These are phyloP conservation scores for Stercorarius parasiticus DNA, from an alignment of 2,113 vertebrate species.

Conservation along the genomic window DNA sequence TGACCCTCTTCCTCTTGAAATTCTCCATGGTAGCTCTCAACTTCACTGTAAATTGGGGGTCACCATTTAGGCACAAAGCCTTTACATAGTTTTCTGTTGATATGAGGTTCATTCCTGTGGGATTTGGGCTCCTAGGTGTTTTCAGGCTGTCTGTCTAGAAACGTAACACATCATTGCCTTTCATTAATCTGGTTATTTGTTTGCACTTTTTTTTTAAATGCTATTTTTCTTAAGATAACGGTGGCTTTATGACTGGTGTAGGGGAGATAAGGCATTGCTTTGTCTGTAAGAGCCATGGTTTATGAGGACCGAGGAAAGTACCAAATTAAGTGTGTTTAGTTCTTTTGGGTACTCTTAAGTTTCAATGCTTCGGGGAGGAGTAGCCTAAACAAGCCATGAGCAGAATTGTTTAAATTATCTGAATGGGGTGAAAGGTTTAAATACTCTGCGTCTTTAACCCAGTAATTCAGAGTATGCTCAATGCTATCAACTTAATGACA, in stretches of 20 bases:
- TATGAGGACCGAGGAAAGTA: background rate
- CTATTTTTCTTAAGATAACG: background rate
- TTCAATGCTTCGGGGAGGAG: background rate
- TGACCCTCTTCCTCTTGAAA: background rate
- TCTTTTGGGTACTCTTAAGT: background rate
- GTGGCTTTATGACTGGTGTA: background rate
- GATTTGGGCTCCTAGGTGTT: background rate
- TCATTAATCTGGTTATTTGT: background rate
- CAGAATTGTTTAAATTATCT: background rate
- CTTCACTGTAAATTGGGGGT: background rate
- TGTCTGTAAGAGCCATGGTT: background rate
- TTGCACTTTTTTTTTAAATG: background rate
- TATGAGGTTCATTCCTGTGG: background rate
- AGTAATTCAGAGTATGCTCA: background rate
- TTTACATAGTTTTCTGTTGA: background rate
- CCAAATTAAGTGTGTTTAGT: background rate
- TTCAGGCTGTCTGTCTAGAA: background rate
- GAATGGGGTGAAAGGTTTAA: background rate
- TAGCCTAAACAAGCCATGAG: background rate
- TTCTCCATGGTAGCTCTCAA: background rate
- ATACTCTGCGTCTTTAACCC: background rate
- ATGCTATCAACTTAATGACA: background rate
- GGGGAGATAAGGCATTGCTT: background rate
- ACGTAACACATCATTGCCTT: background rate
- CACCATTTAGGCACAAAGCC: background rate